Evolutionary conservation across 1,140 invertebrate genomes (phyloP).

Genomic region (Pantala flavescens): DNA sequence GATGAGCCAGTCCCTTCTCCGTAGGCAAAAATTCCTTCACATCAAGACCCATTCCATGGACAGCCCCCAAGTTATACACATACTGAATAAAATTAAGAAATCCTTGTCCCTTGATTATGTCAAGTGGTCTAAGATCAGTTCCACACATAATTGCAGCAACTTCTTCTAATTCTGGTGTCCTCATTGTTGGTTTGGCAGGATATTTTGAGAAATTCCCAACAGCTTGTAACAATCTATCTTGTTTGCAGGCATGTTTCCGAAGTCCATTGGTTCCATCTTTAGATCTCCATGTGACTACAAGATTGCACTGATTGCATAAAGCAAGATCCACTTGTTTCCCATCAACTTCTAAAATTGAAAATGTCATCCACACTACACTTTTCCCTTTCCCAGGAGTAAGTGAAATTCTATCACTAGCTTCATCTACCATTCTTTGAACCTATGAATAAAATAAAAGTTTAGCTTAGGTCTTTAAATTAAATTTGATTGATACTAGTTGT

Average conservation of each 20-base stretch:
- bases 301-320: background rate
- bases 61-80: background rate
- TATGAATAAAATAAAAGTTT: no score
- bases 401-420: background rate
- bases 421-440: background rate
- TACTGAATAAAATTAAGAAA: conserved; percentile 5
- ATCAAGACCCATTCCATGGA: background rate
- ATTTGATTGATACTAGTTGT: no score
- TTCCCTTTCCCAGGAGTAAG: background rate
- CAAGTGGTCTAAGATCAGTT: background rate
- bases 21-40: background rate
- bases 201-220: background rate
- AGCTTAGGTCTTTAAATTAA: no score
- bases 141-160: background rate
- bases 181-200: background rate
- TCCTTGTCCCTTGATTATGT: background rate
- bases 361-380: background rate
- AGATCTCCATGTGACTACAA: background rate
- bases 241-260: background rate
- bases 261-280: background rate
- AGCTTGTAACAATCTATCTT: background rate
- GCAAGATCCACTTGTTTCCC: background rate
- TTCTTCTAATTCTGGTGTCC: background rate
- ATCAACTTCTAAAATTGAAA: background rate
- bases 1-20: background rate